A percentile compares a stretch with the other conserved stretches of the same genome.
phyloP scores from a whole-genome alignment of 2,113 vertebrate species.

The Vanacampus margaritifer region DNA sequence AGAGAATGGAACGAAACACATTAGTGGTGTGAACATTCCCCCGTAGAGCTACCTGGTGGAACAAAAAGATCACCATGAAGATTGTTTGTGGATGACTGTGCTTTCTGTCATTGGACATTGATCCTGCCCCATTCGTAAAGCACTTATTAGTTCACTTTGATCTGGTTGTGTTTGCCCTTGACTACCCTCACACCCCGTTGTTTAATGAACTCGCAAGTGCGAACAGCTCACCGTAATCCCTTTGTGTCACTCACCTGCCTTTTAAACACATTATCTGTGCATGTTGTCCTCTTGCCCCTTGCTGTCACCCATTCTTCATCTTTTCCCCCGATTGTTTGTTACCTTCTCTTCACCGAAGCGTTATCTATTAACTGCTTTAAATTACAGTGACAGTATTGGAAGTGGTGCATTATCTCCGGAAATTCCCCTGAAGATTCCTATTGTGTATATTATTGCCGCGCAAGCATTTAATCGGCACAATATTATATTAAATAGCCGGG shows the following conservation, averaged over 20 bases:
- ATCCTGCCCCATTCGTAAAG: conserved; percentile 31
- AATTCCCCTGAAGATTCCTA: not conserved
- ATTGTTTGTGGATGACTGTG: conserved; percentile 24
- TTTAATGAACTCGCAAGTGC: conserved; percentile 55
- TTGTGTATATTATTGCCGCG: not conserved
- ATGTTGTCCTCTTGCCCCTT: conserved; percentile 34
- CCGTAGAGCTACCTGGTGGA: conserved; percentile 1
- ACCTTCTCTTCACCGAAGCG: conserved; percentile 17
- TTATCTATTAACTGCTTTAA: conserved; percentile 11
- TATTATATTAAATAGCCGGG: no score
- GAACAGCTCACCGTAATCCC: conserved; percentile 23
- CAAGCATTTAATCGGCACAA: no score
- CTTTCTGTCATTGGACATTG: conserved; percentile 35
- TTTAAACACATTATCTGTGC: conserved; percentile 26
- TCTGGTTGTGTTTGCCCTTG: conserved; percentile 49
- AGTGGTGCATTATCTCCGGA: not conserved
- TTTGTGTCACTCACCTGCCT: conserved; percentile 1
- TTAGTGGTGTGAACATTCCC: conserved; percentile 26
- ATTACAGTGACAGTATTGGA: conserved; percentile 14
- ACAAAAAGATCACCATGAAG: conserved; percentile 26
- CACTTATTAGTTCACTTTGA: conserved; percentile 49
- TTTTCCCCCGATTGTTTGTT: conserved; percentile 24
- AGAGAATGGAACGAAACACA: not conserved
- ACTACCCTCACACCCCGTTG: conserved; percentile 16
- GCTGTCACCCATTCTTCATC: conserved; percentile 26